Percentiles rank a stretch among this genome's conserved stretches.
Evolutionary conservation across 2,888 invertebrate species (phyloP).

Genomic region (Panzeria rudis): DNA sequence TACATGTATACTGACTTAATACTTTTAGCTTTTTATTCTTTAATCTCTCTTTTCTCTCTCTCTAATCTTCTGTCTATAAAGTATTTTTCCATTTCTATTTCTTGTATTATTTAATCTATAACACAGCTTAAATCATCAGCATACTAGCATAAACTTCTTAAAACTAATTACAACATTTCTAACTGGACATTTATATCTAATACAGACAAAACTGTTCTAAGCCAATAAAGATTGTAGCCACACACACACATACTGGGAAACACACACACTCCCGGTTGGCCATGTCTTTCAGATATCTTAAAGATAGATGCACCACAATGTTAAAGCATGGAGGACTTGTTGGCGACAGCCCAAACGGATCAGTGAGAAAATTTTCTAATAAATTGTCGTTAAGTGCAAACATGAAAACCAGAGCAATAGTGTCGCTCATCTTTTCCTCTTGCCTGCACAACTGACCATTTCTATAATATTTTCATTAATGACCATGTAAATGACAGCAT

Average conservation of each 20-base stretch:
- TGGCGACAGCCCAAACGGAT: too few species aligned
- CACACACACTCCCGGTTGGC: too few species aligned
- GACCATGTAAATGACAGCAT: too few species aligned
- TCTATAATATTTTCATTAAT: too few species aligned
- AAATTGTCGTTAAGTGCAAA: too few species aligned
- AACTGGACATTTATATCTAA: conserved; percentile 49
- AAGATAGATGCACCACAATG: too few species aligned
- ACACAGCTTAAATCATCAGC: conserved; percentile 53
- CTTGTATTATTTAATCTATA: conserved; percentile 36
- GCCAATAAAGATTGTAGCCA: conserved; percentile 48
- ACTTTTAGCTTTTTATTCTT: neutral
- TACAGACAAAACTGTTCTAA: conserved; percentile 40
- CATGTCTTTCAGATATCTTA: too few species aligned
- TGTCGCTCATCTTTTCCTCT: too few species aligned
- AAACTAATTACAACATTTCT: conserved; percentile 49
- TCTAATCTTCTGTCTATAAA: conserved; percentile 18
- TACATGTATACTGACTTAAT: neutral
- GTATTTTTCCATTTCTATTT: conserved; percentile 14
- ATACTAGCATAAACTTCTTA: conserved; percentile 39
- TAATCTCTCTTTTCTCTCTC: conserved; percentile 1
- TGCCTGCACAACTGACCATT: too few species aligned
- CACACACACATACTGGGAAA: conserved; percentile 4
- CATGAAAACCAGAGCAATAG: too few species aligned
- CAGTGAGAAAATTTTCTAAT: too few species aligned
- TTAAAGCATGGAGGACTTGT: too few species aligned